Conservation (phyloP, 2,888 invertebrate species). For the Drosophila multiciliata region DNA sequence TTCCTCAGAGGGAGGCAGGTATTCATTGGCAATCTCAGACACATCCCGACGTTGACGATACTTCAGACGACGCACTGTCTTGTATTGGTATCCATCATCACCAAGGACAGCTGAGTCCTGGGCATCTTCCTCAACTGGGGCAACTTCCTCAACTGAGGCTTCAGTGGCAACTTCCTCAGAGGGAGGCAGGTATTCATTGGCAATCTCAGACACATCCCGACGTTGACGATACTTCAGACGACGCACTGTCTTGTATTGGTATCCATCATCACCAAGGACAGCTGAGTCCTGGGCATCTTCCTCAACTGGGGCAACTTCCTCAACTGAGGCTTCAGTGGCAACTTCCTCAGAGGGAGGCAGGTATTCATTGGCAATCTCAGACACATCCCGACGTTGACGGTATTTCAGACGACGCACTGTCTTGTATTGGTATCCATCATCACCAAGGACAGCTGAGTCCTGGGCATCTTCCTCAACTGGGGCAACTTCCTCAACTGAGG, state of each 20-base stretch:
- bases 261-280: slow-evolving; percentile 54
- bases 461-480: slow-evolving; percentile 25
- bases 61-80: slow-evolving; percentile 66
- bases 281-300: slow-evolving; percentile 48
- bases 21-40: slow-evolving; percentile 57
- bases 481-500: slow-evolving; percentile 35
- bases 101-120: slow-evolving; percentile 55
- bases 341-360: slow-evolving; percentile 42
- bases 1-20: slow-evolving; percentile 64
- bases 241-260: slow-evolving; percentile 67
- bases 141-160: slow-evolving; percentile 40
- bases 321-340: not conserved
- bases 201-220: slow-evolving; percentile 64
- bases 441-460: slow-evolving; percentile 51
- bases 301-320: slow-evolving; percentile 21
- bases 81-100: slow-evolving; percentile 65
- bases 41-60: slow-evolving; percentile 69
- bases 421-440: slow-evolving; percentile 68
- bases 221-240: slow-evolving; percentile 65
- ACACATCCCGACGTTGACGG: slow-evolving; percentile 65
- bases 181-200: slow-evolving; percentile 56
- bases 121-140: slow-evolving; percentile 36
- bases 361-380: slow-evolving; percentile 55
- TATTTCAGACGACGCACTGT: slow-evolving; percentile 66
- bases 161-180: slow-evolving; percentile 45